Percentiles rank a stretch among this genome's conserved stretches.
Conservation (phyloP, 2,113 vertebrate species). For the Vulpes lagopus region DNA sequence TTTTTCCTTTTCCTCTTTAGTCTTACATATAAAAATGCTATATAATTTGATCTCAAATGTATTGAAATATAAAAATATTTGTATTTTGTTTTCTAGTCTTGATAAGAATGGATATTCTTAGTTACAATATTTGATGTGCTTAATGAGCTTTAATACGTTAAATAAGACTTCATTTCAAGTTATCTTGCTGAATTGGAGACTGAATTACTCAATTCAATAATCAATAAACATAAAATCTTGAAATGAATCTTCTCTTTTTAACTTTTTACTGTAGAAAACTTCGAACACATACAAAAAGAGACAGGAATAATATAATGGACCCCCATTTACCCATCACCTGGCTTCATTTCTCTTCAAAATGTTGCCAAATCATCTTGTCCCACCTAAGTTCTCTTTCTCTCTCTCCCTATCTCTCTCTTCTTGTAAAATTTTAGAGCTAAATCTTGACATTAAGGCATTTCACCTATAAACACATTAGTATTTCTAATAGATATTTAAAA, state of each 20-base stretch:
- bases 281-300: background rate
- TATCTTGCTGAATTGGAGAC: background rate
- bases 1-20: background rate
- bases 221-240: background rate
- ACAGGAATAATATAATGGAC: background rate
- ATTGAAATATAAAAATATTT: background rate
- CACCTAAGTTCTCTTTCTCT: background rate
- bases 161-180: background rate
- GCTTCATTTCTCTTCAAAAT: background rate
- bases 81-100: constrained; percentile 1
- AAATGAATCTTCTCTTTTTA: background rate
- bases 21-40: background rate
- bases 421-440: background rate
- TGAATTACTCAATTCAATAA: background rate
- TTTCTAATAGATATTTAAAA: background rate
- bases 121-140: background rate
- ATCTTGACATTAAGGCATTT: background rate
- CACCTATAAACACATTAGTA: background rate
- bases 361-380: constrained; percentile 1
- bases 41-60: background rate
- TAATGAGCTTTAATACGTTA: background rate
- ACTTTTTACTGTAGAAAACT: background rate
- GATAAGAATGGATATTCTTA: background rate
- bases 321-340: background rate
- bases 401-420: background rate